phyloP scores from a whole-genome alignment of 1,140 invertebrate species.

The Saxidomus purpurata region DNA sequence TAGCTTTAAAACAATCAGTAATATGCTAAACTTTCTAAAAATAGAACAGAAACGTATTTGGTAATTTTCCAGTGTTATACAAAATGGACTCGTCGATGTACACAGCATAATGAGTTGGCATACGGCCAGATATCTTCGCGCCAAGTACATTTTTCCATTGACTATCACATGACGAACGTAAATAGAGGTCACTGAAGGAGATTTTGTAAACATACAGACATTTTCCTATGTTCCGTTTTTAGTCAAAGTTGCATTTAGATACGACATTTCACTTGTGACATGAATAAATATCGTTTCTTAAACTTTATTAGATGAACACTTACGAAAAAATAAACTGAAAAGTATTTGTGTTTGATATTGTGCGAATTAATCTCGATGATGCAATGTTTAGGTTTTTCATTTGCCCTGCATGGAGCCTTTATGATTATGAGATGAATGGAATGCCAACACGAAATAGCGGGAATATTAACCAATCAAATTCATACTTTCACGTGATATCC shows the following conservation, averaged over 20 bases:
- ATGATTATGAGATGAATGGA: conserved; percentile 75
- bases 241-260: too few relatives aligned
- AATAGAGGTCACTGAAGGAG: conserved; percentile 38
- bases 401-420: background rate
- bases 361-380: conserved; percentile 50
- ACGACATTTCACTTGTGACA: too few relatives aligned
- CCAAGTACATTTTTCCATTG: conserved; percentile 66
- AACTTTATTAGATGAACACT: too few relatives aligned
- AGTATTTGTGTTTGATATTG: too few relatives aligned
- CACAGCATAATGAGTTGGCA: conserved; percentile 66
- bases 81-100: conserved; percentile 36
- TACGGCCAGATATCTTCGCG: conserved; percentile 71
- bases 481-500: conserved; percentile 54
- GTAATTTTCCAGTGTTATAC: conserved; percentile 60
- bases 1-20: too few relatives aligned
- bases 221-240: too few relatives aligned
- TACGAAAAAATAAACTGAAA: too few relatives aligned
- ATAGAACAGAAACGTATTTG: conserved; percentile 8
- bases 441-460: conserved; percentile 71
- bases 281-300: too few relatives aligned
- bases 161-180: conserved; percentile 64
- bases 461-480: conserved; percentile 71
- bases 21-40: background rate
- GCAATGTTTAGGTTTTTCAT: conserved; percentile 47
- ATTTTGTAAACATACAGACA: background rate